Conservation (phyloP, 2,797 vertebrate species). For the Xenops minutus region DNA sequence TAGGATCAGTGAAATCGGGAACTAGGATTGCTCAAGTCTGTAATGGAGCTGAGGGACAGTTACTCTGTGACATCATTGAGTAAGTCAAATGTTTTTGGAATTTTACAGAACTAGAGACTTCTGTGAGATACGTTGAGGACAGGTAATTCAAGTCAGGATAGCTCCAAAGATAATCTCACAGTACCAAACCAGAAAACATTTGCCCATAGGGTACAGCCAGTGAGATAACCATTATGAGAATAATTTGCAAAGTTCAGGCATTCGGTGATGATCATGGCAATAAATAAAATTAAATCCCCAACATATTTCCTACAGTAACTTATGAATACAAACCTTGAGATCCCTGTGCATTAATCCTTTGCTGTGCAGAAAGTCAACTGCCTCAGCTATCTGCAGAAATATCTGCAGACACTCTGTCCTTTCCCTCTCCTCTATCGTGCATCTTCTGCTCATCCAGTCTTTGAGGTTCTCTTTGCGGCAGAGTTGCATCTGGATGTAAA, state of each 20-base stretch:
- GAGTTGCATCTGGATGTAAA: conserved; percentile 99
- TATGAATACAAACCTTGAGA: conserved; percentile 88
- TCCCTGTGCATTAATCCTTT: conserved; percentile 99
- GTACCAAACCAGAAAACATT: background rate
- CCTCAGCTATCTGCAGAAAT: conserved; percentile 96
- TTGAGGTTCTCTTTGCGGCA: conserved; percentile 98
- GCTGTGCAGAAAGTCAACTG: conserved; percentile 93
- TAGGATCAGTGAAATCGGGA: background rate
- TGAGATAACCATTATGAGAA: background rate
- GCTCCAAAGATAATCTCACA: background rate
- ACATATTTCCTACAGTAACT: background rate
- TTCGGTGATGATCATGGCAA: background rate
- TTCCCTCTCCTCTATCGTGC: conserved; percentile 85
- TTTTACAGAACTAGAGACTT: background rate
- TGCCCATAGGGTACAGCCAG: background rate
- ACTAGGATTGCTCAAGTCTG: background rate
- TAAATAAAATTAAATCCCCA: background rate
- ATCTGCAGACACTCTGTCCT: conserved; percentile 89
- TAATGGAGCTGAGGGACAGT: background rate
- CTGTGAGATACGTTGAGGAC: background rate
- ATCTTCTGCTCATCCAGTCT: conserved; percentile 94
- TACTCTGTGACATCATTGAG: background rate
- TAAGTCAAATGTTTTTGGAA: background rate
- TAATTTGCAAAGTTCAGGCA: background rate
- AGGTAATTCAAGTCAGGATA: background rate